These are phyloP conservation scores for Xanthia togata DNA, from an alignment of 2,888 invertebrate genomes.

Conservation along the genomic window DNA sequence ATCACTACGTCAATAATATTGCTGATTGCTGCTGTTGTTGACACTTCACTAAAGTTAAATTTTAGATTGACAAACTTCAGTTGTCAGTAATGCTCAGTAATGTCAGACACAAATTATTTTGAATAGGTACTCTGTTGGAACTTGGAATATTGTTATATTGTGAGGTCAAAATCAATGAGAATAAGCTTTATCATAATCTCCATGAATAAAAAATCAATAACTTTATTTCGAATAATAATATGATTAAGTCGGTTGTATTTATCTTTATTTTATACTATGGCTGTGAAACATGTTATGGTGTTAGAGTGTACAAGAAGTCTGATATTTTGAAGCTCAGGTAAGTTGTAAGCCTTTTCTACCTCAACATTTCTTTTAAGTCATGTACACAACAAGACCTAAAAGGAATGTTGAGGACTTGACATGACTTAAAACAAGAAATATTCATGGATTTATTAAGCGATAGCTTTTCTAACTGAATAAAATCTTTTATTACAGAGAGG, in stretches of 20 bases:
- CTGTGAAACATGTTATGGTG: constrained; percentile 75
- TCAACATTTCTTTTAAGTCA: background rate
- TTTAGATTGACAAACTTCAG: no score
- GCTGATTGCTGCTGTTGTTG: no score
- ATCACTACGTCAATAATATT: constrained; percentile 12
- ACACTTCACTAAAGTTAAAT: no score
- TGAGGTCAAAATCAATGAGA: constrained; percentile 11
- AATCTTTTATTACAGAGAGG: constrained; percentile 91
- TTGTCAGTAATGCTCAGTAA: no score
- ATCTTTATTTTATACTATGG: constrained; percentile 70
- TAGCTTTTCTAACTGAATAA: background rate
- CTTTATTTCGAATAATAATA: constrained; percentile 26
- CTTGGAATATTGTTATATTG: constrained; percentile 2
- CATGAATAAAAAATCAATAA: background rate
- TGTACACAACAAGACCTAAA: no score
- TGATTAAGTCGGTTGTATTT: constrained; percentile 66
- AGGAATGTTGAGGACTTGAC: no score
- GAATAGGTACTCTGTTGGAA: no score
- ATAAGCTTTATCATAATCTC: background rate
- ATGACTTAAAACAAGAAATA: no score
- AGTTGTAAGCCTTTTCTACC: constrained; percentile 25
- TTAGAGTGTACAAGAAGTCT: constrained; percentile 90
- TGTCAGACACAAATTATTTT: no score
- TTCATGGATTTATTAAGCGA: background rate
- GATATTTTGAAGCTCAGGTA: constrained; percentile 91